Percentiles rank a stretch among this genome's conserved stretches.
These are phyloP conservation scores for Chymomyza caudatula DNA, from an alignment of 2,888 invertebrate species.

Conservation along the genomic window DNA sequence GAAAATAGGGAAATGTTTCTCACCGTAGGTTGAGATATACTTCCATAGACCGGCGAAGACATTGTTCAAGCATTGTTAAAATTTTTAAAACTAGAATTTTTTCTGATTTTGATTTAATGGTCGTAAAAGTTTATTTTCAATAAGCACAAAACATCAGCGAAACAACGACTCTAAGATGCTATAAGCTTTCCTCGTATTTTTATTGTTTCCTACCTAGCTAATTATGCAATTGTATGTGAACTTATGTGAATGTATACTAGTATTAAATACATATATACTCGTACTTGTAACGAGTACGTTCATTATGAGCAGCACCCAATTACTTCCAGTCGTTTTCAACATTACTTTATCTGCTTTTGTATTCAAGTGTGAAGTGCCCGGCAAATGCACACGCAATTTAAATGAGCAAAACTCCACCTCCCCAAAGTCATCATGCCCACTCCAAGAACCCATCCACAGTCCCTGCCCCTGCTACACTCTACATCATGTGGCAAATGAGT, in stretches of 20 bases:
- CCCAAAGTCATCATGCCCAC: neutral
- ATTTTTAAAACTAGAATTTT: too few species aligned
- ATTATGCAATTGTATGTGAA: constrained; percentile 36
- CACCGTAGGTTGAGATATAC: too few species aligned
- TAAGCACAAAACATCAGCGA: neutral
- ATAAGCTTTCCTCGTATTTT: neutral
- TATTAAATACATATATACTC: neutral
- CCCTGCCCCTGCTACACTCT: constrained; percentile 31
- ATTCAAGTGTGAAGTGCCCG: constrained; percentile 69
- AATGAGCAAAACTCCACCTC: constrained; percentile 55
- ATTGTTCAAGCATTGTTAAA: too few species aligned
- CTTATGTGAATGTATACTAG: neutral
- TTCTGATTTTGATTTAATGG: too few species aligned
- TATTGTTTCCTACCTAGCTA: constrained; percentile 12
- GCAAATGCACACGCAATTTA: constrained; percentile 70
- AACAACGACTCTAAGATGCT: neutral
- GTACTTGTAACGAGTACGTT: constrained; percentile 19
- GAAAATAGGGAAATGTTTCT: too few species aligned
- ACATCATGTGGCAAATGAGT: constrained; percentile 59
- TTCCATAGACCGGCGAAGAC: too few species aligned
- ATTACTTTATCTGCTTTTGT: constrained; percentile 70
- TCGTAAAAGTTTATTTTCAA: too few species aligned
- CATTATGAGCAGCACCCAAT: constrained; percentile 59
- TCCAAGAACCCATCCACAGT: neutral
- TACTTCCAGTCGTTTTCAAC: constrained; percentile 57